Conservation (phyloP, 2,888 invertebrate genomes). For the Dascillus cervinus region DNA sequence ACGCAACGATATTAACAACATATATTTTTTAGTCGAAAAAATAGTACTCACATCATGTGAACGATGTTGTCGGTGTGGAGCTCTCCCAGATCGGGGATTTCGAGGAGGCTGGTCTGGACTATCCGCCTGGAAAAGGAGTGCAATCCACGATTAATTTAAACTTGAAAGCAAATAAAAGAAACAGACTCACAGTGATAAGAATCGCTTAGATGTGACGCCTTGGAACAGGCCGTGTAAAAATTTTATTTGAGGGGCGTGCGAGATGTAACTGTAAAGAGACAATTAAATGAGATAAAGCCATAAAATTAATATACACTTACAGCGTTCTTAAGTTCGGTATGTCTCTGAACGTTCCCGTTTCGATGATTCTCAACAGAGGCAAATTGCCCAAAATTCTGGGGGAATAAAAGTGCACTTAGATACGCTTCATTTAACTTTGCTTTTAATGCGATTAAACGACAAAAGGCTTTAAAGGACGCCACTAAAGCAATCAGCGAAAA, state of each 20-base stretch:
- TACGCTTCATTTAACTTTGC: too few relatives aligned
- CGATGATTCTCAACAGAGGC: slow-evolving; percentile 48
- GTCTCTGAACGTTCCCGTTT: slow-evolving; percentile 51
- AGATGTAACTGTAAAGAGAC: slow-evolving; percentile 53
- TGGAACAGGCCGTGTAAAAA: slow-evolving; percentile 46
- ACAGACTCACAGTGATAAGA: slow-evolving; percentile 55
- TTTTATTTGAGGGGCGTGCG: slow-evolving; percentile 56
- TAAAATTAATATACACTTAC: slow-evolving; percentile 29
- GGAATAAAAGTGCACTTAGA: too few relatives aligned
- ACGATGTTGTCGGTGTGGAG: slow-evolving; percentile 51
- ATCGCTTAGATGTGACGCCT: slow-evolving; percentile 45
- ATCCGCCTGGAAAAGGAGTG: slow-evolving; percentile 51
- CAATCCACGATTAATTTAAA: background rate
- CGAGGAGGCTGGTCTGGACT: slow-evolving; percentile 58
- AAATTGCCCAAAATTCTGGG: slow-evolving; percentile 52
- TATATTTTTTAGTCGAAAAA: too few relatives aligned
- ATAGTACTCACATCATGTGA: slow-evolving; percentile 65
- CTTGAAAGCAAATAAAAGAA: background rate
- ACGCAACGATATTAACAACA: too few relatives aligned
- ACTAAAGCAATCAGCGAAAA: too few relatives aligned
- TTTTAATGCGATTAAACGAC: too few relatives aligned
- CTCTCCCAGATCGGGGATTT: slow-evolving; percentile 58
- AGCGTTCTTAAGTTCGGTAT: slow-evolving; percentile 47
- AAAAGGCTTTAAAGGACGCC: too few relatives aligned
- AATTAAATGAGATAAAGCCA: slow-evolving; percentile 1